phyloP scores from a whole-genome alignment of 2,797 vertebrate species.

The Protosalanx chinensis region DNA sequence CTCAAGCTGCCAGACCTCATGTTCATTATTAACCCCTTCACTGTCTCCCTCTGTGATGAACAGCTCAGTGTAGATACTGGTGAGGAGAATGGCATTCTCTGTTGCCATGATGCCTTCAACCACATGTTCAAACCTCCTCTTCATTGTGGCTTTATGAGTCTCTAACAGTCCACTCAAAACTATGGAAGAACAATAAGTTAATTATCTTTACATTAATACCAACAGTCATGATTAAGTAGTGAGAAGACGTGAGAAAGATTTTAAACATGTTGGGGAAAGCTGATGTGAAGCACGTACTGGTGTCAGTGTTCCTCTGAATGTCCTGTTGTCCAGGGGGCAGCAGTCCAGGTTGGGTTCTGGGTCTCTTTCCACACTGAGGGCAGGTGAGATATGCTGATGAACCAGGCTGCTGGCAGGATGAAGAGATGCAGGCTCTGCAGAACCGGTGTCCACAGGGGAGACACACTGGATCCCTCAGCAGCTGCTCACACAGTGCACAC shows the following conservation, averaged over 20 bases:
- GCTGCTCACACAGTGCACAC: too few species aligned
- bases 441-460: conserved; percentile 6
- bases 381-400: neutral
- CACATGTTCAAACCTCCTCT: neutral
- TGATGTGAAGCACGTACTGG: too few species aligned
- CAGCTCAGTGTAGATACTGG: conserved; percentile 14
- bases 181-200: neutral
- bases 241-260: too few species aligned
- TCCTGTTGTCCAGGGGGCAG: too few species aligned
- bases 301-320: too few species aligned
- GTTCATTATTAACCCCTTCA: conserved; percentile 16
- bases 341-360: conserved; percentile 6
- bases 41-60: conserved; percentile 10
- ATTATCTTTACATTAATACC: too few species aligned
- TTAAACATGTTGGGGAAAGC: too few species aligned
- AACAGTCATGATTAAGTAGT: too few species aligned
- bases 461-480: too few species aligned
- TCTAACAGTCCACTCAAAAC: neutral
- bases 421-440: conserved; percentile 1
- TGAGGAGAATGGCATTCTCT: neutral
- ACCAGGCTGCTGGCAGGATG: conserved; percentile 1
- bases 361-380: conserved; percentile 3
- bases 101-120: neutral
- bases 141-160: conserved; percentile 2
- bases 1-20: conserved; percentile 13